Evolutionary conservation across 2,888 invertebrate species (phyloP).

Genomic region (Reticulitermes lucifugus): DNA sequence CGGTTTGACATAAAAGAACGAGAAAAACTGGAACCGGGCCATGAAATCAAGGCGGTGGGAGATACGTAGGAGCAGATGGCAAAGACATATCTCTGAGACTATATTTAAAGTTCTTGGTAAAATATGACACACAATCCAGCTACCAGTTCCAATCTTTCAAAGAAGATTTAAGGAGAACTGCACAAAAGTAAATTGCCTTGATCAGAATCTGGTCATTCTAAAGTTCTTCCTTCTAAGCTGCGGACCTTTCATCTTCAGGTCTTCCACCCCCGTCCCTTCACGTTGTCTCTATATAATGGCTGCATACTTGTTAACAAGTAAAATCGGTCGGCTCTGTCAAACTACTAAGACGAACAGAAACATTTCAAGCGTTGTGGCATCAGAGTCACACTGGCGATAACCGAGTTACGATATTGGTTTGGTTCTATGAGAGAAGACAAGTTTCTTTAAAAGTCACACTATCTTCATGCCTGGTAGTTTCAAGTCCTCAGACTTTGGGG

Average conservation of each 20-base stretch:
- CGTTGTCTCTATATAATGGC: neutral
- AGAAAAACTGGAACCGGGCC: neutral
- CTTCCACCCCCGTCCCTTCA: too few species aligned
- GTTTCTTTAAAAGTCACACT: too few species aligned
- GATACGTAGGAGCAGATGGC: neutral
- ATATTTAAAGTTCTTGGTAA: neutral
- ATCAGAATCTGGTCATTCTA: neutral
- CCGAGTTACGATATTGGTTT: too few species aligned
- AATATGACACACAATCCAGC: conserved; percentile 1
- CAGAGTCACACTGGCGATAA: too few species aligned
- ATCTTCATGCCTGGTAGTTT: too few species aligned
- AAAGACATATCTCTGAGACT: neutral
- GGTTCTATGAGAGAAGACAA: too few species aligned
- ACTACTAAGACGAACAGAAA: neutral
- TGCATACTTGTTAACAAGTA: neutral
- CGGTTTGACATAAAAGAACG: too few species aligned
- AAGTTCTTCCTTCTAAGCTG: neutral
- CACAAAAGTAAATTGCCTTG: neutral
- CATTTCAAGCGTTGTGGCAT: neutral
- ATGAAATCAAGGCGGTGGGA: neutral
- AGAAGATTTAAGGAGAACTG: neutral
- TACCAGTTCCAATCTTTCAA: neutral
- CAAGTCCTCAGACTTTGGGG: too few species aligned
- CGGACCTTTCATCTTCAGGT: too few species aligned
- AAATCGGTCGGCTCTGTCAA: neutral